Percentiles rank a stretch among this genome's conserved stretches.
These are phyloP conservation scores for Myiagra hebetior DNA, from an alignment of 2,113 vertebrate genomes.

Conservation along the genomic window DNA sequence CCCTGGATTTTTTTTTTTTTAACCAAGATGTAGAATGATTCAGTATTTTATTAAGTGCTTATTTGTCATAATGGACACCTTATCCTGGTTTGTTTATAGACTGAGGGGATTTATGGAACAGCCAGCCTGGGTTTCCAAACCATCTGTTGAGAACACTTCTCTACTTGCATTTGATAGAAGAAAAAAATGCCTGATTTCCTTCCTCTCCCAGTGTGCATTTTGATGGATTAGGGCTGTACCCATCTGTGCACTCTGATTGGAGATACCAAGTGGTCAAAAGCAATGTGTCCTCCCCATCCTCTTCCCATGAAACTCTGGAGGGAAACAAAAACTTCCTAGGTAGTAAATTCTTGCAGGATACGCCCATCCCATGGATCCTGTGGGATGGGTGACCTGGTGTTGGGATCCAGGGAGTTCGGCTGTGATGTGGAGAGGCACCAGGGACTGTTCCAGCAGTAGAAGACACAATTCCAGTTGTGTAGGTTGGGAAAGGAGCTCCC, in stretches of 20 bases:
- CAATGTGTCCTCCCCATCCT: not conserved
- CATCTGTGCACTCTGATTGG: not conserved
- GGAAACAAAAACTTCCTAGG: not conserved
- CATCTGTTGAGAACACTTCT: not conserved
- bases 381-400: not conserved
- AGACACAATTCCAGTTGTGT: not conserved
- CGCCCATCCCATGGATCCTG: not conserved
- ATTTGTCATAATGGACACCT: not conserved
- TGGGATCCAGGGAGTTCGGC: accelerated
- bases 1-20: not conserved
- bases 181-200: not conserved
- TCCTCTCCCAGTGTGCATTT: not conserved
- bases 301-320: not conserved
- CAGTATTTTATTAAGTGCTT: not conserved
- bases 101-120: not conserved
- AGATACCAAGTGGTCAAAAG: not conserved
- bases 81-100: not conserved
- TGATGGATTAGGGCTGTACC: not conserved
- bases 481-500: not conserved
- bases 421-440: accelerated
- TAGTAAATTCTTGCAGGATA: not conserved
- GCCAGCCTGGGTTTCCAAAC: not conserved
- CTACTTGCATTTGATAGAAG: not conserved
- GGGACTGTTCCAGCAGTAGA: accelerated
- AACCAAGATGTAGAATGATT: not conserved